A percentile compares a stretch with the other conserved stretches of the same genome.
phyloP scores from a whole-genome alignment of 2,797 vertebrate species.

The Xiphophorus birchmanni region DNA sequence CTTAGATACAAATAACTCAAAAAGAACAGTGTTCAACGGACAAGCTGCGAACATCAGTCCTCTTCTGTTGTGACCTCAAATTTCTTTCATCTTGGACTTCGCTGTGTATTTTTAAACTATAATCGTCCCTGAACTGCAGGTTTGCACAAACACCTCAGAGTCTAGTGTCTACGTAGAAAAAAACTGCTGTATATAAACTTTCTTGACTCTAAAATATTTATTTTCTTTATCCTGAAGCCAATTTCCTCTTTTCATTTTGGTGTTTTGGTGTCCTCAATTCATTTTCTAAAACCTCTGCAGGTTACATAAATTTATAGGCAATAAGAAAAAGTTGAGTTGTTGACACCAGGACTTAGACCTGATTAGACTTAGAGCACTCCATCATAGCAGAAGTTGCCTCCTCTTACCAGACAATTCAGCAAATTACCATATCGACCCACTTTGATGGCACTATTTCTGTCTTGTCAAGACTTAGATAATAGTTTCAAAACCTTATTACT shows the following conservation, averaged over 20 bases:
- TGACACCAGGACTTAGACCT: conserved; percentile 5
- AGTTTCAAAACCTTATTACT: neutral
- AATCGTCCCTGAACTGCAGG: neutral
- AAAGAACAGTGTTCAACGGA: conserved; percentile 20
- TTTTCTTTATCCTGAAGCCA: neutral
- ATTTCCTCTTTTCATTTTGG: neutral
- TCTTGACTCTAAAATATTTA: conserved; percentile 1
- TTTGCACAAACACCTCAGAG: neutral
- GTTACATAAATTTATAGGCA: neutral
- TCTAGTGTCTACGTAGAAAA: neutral
- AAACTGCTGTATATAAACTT: neutral
- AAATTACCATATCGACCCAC: neutral
- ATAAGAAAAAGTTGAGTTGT: neutral
- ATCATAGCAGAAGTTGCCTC: neutral
- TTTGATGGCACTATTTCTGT: neutral
- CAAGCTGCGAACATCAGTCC: conserved; percentile 8
- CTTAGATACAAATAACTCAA: conserved; percentile 26
- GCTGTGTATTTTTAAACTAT: neutral
- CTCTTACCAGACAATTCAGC: neutral
- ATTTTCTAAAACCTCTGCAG: neutral
- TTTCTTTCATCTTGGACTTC: neutral
- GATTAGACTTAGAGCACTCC: conserved; percentile 2
- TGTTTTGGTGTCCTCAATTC: neutral
- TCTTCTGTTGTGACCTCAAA: neutral
- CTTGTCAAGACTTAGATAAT: neutral